Evolutionary conservation across 2,888 invertebrate species (phyloP), one percentile per base, ranked within the genome.

Genomic region (Leistus spinibarbis): DNA sequence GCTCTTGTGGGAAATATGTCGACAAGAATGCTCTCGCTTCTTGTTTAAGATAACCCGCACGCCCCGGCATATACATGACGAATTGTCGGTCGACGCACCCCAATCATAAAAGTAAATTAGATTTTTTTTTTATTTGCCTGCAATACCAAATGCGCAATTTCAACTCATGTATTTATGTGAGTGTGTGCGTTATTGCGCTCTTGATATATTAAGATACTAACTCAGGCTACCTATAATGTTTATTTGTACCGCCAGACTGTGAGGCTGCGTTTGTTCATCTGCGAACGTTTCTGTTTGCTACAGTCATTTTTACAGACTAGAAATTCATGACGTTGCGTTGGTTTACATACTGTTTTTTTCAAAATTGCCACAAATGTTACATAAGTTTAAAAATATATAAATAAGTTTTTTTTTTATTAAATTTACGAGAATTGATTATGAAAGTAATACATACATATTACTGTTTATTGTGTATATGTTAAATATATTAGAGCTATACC

Each of bases 21-120:
- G 27, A 60, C 62, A 67, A 62, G 60, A 67, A 53, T 54, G 67
- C 73, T 19, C 54, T 53, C 60, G 9, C 24, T n/a, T n/a, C n/a
- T n/a, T n/a, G n/a, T n/a, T n/a, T n/a, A n/a, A n/a, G n/a, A n/a
- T 13, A 22, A n/a, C 23, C 23, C n/a, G 64, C 64, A 71, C 64
- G 64, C 72, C 66, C 23, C 66, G n/a, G n/a, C 56, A 19, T 17
- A 10, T 20, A 56, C 20, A 75, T 75, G 75, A 75, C 75, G 75
- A 75, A 75, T 75, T 75, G 64, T 75, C 73, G 40, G 40, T 40
- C 40, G 24, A 16, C 57, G 57, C 72, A 60, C 75, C 68, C 75
- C 69, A 40, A 75, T 75, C 69, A 75, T 75, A 75, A 75, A 75
- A 75, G 64, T 75, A 75, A 75, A 75, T 75, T 75, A 75, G 75